phyloP scores from a whole-genome alignment of 2,797 vertebrate genomes.

The Neopelma chrysocephalum region DNA sequence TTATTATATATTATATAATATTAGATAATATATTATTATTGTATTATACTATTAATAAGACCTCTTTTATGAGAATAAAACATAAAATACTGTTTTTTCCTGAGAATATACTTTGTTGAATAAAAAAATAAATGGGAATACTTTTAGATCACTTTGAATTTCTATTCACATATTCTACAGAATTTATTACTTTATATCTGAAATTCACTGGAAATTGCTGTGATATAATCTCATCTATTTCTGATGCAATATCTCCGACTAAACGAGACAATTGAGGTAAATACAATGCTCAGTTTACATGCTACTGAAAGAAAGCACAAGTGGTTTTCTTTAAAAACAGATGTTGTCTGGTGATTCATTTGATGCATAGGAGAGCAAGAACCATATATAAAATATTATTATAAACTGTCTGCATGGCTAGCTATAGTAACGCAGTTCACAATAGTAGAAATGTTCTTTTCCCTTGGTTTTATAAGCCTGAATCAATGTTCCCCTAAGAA shows the following conservation, averaged over 20 bases:
- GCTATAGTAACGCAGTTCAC: background rate
- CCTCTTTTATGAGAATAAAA: background rate
- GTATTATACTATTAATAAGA: background rate
- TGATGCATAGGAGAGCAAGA: background rate
- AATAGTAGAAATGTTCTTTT: background rate
- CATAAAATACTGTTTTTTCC: background rate
- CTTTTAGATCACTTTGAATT: background rate
- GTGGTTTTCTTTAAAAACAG: background rate
- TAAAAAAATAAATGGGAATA: background rate
- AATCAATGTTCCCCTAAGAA: background rate
- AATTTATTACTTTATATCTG: background rate
- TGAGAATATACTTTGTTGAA: background rate
- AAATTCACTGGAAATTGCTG: background rate
- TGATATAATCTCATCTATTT: background rate
- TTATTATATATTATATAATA: background rate
- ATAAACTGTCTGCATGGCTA: background rate
- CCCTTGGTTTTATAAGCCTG: background rate
- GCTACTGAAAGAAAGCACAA: background rate
- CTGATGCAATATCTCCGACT: background rate
- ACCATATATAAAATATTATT: background rate
- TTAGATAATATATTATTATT: background rate
- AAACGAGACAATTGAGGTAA: background rate
- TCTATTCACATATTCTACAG: background rate
- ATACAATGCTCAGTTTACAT: background rate
- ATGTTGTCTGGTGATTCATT: background rate